A percentile compares a stretch with the other conserved stretches of the same genome.
phyloP scores from a whole-genome alignment of 1,140 invertebrate genomes.

The Penaeus japonicus region DNA sequence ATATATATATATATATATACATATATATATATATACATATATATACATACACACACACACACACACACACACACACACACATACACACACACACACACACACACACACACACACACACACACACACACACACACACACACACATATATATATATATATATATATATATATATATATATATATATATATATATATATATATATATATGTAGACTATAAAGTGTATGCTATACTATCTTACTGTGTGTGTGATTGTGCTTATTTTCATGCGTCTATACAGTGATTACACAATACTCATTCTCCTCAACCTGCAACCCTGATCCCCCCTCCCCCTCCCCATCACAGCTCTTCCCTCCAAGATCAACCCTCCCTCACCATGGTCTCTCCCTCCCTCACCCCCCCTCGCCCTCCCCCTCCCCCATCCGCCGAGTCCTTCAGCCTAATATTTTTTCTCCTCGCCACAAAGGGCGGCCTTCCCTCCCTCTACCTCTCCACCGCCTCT shows the following conservation, averaged over 20 bases:
- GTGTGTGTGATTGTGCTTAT: background rate
- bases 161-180: background rate
- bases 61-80: background rate
- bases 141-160: background rate
- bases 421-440: too few relatives aligned
- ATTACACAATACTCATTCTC: background rate
- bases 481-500: background rate
- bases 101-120: background rate
- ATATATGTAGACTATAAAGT: background rate
- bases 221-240: background rate
- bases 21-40: background rate
- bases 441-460: too few relatives aligned
- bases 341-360: too few relatives aligned
- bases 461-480: too few relatives aligned
- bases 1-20: background rate
- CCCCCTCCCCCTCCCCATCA: too few relatives aligned
- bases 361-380: too few relatives aligned
- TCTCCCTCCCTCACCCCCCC: too few relatives aligned
- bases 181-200: conserved; percentile 6
- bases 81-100: background rate
- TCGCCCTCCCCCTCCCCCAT: too few relatives aligned
- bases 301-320: too few relatives aligned
- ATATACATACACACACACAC: background rate
- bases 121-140: background rate
- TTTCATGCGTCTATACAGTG: background rate